These are phyloP conservation scores for Dasyurus viverrinus DNA, from an alignment of 2,113 vertebrate genomes.

Conservation along the genomic window DNA sequence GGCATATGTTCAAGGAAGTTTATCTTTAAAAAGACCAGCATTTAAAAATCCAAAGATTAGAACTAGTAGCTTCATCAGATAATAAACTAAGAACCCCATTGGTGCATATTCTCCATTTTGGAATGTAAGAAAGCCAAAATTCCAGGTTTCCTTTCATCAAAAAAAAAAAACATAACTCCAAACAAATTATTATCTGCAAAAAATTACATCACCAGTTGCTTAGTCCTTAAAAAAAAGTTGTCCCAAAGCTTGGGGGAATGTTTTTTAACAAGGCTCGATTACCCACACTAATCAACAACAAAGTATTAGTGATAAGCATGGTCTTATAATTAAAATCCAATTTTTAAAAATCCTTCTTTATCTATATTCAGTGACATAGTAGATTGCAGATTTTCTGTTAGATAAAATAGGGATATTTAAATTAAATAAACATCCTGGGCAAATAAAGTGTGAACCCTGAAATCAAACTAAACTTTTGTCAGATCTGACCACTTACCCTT, in stretches of 20 bases:
- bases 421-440: conserved; percentile 70
- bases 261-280: conserved; percentile 73
- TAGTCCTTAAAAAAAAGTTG: conserved; percentile 42
- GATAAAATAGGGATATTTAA: conserved; percentile 66
- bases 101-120: neutral
- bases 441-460: conserved; percentile 36
- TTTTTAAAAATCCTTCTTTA: conserved; percentile 66
- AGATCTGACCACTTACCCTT: conserved; percentile 32
- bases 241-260: conserved; percentile 65
- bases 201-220: conserved; percentile 12
- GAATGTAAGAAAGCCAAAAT: neutral
- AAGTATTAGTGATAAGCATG: conserved; percentile 69
- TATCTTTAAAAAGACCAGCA: neutral
- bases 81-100: neutral
- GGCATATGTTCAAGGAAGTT: neutral
- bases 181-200: neutral
- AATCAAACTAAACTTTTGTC: conserved; percentile 59
- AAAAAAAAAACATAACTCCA: neutral
- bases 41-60: neutral
- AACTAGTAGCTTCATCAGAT: neutral
- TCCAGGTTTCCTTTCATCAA: neutral
- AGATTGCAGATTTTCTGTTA: conserved; percentile 73
- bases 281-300: conserved; percentile 72
- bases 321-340: conserved; percentile 74
- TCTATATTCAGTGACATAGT: conserved; percentile 76